Evolutionary conservation across 1,140 invertebrate genomes (phyloP).

Genomic region (Tetragnatha versicolor): DNA sequence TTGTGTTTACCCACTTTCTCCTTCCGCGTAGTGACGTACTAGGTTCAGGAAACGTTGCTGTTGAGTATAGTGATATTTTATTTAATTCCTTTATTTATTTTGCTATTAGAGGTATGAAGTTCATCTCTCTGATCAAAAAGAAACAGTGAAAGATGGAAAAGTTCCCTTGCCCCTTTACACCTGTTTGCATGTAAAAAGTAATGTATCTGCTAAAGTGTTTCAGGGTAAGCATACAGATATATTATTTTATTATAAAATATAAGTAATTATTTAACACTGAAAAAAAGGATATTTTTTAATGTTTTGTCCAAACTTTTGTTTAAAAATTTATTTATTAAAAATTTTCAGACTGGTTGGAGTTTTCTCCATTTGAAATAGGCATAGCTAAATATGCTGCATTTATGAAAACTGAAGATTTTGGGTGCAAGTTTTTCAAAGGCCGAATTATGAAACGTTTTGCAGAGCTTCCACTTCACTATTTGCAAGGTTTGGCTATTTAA

Average conservation of each 20-base stretch:
- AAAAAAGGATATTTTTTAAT: no score
- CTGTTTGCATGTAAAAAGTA: constrained; percentile 67
- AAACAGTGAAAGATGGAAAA: constrained; percentile 62
- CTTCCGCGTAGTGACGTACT: no score
- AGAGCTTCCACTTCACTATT: constrained; percentile 65
- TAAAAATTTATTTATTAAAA: no score
- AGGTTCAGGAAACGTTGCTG: no score
- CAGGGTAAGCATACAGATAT: constrained; percentile 61
- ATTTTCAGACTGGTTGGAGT: constrained; percentile 67
- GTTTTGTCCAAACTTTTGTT: no score
- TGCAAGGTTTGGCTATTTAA: constrained; percentile 59
- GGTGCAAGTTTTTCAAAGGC: constrained; percentile 67
- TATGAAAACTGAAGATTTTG: constrained; percentile 66
- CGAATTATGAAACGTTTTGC: constrained; percentile 64
- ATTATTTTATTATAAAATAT: no score
- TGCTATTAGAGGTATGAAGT: constrained; percentile 63
- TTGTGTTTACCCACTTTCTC: no score
- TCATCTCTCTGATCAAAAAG: constrained; percentile 63
- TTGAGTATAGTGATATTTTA: no score
- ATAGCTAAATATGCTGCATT: constrained; percentile 68
- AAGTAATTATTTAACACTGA: no score
- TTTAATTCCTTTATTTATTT: no score
- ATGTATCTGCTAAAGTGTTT: constrained; percentile 66
- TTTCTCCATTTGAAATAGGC: constrained; percentile 67
- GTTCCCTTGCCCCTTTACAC: constrained; percentile 67